Base-by-base conservation (phyloP, 2,888 invertebrate species). In the Brachypalpus laphriformis region DNA sequence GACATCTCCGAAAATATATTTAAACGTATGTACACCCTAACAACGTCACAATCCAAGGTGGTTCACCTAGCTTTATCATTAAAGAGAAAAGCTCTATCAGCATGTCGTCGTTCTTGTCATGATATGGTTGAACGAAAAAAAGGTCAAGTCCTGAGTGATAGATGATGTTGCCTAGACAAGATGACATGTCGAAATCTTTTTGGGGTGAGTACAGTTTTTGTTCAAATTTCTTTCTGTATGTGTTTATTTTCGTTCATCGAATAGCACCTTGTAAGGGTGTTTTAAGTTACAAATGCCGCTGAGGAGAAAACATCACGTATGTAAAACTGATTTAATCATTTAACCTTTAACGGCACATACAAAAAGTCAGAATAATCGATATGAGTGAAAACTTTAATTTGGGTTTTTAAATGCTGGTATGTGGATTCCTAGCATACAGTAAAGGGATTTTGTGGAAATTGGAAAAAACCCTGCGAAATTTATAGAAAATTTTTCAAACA, bases 111-210 rank as follows among this genome's bases (percentile, higher is more conserved):
- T 49, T 45, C 40, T 47, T 71, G 63, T 72, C 68, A 34, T 83
- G 70, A 80, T 80, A 75, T 85, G 83, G 57, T 75, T 80, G 75
- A 82, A 87, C 86, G 86, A 70, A 87, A 91, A 91, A 92, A 92
- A 92, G 91, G 91, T 92, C 92, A 92, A 91, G 90, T 91, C 91
- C 89, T 89, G 89, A 91, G 90, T 92, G 92, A 92, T 92, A 91
- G 91, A 92, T 92, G 91, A 92, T 91, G 88, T 88, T 89, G 88
- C 71, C 76, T 74, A 72, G 80, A 85, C 81, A 74, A 74, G 85
- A 77, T 82, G 83, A 87, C 78, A 87, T 83, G 56, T 81, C 61
- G 61, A 86, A 78, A 86, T 87, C 82, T 77, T 45, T 76, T 59
- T 40, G 56, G 87, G 87, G 87, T 81, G 82, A 83, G 80, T 77